phyloP scores from a whole-genome alignment of 92 coral and sea anemone species.

The Desmophyllum pertusum region DNA sequence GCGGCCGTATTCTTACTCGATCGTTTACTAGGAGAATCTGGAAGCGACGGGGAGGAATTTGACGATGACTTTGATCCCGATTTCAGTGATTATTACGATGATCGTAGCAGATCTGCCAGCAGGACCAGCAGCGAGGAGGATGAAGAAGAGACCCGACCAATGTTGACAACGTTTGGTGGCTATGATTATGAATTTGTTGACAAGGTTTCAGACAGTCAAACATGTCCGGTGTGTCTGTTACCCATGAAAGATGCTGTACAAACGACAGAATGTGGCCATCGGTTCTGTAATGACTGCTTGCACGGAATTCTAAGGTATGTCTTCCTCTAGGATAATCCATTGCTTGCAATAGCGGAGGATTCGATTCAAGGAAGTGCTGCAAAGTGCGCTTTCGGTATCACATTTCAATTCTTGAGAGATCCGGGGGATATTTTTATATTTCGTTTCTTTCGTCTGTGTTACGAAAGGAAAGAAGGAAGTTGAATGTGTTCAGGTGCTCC shows the following conservation, averaged over 20 bases:
- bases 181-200: conserved; percentile 55
- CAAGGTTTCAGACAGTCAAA: conserved; percentile 49
- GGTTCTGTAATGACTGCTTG: conserved; percentile 70
- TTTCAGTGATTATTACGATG: background rate
- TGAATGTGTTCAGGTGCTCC: background rate
- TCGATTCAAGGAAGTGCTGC: background rate
- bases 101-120: too few species aligned
- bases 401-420: background rate
- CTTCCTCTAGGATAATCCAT: background rate
- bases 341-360: background rate
- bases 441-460: background rate
- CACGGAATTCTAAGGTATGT: conserved; percentile 51
- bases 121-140: background rate
- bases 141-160: background rate
- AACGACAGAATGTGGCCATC: conserved; percentile 79
- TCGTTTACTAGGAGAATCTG: background rate
- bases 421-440: background rate
- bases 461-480: background rate
- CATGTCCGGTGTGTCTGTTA: conserved; percentile 69
- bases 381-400: background rate
- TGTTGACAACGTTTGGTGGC: conserved; percentile 50
- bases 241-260: conserved; percentile 75
- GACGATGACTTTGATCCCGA: background rate
- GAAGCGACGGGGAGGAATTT: conserved; percentile 18
- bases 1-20: background rate